A percentile compares a stretch with the other conserved stretches of the same genome.
Conservation (phyloP, 2,113 vertebrate species). For the Nerophis ophidion region DNA sequence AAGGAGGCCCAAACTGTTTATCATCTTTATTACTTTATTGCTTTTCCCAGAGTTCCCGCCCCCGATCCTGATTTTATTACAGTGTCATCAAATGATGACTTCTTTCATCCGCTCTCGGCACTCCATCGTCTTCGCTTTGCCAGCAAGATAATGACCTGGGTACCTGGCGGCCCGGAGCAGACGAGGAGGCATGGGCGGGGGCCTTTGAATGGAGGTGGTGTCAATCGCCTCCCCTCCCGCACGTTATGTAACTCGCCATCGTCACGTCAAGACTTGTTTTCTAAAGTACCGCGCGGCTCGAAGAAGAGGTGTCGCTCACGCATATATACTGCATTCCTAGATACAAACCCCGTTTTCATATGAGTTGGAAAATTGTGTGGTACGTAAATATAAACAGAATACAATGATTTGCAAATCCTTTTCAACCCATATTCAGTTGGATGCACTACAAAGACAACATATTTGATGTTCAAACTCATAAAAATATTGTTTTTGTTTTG, state of each 20-base stretch:
- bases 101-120: conserved; percentile 50
- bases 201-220: conserved; percentile 29
- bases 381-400: too few species aligned
- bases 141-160: conserved; percentile 40
- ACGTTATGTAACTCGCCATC: conserved; percentile 18
- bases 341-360: too few species aligned
- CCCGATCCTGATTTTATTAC: conserved; percentile 69
- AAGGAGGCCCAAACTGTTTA: conserved; percentile 62
- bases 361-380: too few species aligned
- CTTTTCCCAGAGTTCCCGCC: conserved; percentile 63
- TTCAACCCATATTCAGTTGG: too few species aligned
- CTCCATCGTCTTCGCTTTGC: conserved; percentile 48
- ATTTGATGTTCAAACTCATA: too few species aligned
- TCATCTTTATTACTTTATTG: conserved; percentile 72
- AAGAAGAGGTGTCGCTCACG: too few species aligned
- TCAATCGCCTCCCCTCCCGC: conserved; percentile 13
- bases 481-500: too few species aligned
- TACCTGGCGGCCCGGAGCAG: conserved; percentile 44
- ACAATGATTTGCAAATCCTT: too few species aligned
- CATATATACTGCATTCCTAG: too few species aligned
- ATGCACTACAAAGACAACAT: too few species aligned
- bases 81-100: conserved; percentile 67
- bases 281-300: too few species aligned
- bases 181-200: conserved; percentile 22
- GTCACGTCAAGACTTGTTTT: too few species aligned